Base-by-base conservation (phyloP, 1,140 invertebrate genomes). In the Zaprionus capensis region DNA sequence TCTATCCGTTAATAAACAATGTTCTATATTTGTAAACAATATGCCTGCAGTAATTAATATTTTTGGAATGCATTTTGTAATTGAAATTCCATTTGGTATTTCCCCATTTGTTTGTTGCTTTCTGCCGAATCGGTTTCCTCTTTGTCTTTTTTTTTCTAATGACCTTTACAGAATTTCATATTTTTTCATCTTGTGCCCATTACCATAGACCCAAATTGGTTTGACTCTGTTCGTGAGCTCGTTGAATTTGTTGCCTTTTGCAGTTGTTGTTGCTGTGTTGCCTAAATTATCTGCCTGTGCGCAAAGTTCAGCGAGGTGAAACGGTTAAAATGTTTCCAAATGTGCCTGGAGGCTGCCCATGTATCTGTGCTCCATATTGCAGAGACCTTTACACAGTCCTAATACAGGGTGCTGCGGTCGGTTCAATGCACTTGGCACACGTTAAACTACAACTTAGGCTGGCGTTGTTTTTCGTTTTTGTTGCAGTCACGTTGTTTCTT, bases 241-340 rank as follows among this genome's bases (percentile, higher is more conserved):
- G 34, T 24, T 26, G 34, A 55, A 64, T 61, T 74, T 68, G 58
- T 74, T 44, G 46, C 36, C 44, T 56, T 49, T 74, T 63, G 66
- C 46, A 68, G 15, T 58, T 46, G 41, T 64, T 24, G 72, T 62
- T 34, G 31, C 2, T 31, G 7, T 71, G 67, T 71, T 73, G 75
- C 57, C 34, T 77, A 77, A 77, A 72, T 73, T 67, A 67, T 57
- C 57, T 73, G 55, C 15, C 59, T 20, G 56, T 74, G 71, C 38
- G 36, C 65, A 65, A 74, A 78, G 76, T 64, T 74, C 76, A 78
- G 71, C 76, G 76, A 78, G 71, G 71, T 78, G 76, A 74, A 78
- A 78, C 71, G 71, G 63, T 78, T 74, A 68, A 78, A 78, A 69
- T 78, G 71, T 75, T 74, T 73, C 64, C 26, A 78, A 78, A 69